Evolutionary conservation across 2,888 invertebrate species (phyloP).

Genomic region (Yponomeuta plumbellus): DNA sequence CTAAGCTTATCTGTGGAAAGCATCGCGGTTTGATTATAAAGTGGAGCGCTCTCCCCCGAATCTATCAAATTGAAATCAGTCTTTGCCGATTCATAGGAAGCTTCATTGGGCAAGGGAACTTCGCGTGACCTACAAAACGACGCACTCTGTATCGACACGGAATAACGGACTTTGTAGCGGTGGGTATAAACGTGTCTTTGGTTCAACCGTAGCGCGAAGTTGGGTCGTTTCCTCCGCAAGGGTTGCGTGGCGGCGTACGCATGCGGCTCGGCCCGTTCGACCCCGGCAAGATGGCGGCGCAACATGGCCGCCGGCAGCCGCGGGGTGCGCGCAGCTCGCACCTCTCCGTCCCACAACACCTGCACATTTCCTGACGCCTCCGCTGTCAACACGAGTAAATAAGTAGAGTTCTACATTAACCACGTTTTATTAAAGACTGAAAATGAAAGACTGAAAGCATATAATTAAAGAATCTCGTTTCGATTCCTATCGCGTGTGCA

Average conservation of each 20-base stretch:
- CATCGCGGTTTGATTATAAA: neutral
- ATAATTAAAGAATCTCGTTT: neutral
- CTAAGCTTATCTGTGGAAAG: constrained; percentile 1
- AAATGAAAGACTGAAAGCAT: neutral
- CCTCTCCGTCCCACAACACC: constrained; percentile 62
- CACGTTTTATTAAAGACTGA: neutral
- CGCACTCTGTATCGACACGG: constrained; percentile 38
- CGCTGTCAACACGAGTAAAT: constrained; percentile 34
- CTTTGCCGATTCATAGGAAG: constrained; percentile 60
- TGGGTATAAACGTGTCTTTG: constrained; percentile 44
- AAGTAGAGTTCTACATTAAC: neutral
- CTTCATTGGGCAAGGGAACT: constrained; percentile 57
- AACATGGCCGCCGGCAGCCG: constrained; percentile 76
- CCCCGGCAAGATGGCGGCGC: constrained; percentile 74
- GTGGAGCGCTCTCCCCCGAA: constrained; percentile 24
- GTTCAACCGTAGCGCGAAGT: constrained; percentile 39
- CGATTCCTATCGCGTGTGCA: constrained; percentile 55
- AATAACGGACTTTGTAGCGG: constrained; percentile 46
- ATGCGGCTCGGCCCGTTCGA: constrained; percentile 69
- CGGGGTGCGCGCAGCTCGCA: constrained; percentile 59
- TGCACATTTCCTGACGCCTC: constrained; percentile 57
- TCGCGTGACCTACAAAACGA: constrained; percentile 68
- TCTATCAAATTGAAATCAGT: constrained; percentile 62
- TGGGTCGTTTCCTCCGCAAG: constrained; percentile 56
- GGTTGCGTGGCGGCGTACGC: constrained; percentile 67